Evolutionary conservation across 2,113 vertebrate species (phyloP).

Genomic region (Polypterus bichir): DNA sequence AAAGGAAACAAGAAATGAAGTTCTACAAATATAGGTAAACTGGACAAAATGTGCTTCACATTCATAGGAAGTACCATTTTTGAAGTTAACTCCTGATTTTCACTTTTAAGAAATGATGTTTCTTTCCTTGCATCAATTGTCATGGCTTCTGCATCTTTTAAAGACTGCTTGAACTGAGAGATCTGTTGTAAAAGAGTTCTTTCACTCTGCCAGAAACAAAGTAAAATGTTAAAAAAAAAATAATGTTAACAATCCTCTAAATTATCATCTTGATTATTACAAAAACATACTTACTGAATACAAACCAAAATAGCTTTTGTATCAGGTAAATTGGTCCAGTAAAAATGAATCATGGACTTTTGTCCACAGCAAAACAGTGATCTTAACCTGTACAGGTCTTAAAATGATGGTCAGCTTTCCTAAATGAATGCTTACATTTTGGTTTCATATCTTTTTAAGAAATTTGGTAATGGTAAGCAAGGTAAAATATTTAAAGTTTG

Average conservation of each 20-base stretch:
- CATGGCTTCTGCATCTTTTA: slow-evolving; percentile 65
- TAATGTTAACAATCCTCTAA: background rate
- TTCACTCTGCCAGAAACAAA: slow-evolving; percentile 39
- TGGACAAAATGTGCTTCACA: background rate
- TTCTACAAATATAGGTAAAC: background rate
- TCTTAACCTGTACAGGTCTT: too few relatives aligned
- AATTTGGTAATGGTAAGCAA: too few relatives aligned
- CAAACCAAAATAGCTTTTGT: background rate
- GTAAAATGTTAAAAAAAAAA: background rate
- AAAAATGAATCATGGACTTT: too few relatives aligned
- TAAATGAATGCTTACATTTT: too few relatives aligned
- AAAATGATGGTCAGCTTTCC: too few relatives aligned
- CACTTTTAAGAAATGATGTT: slow-evolving; percentile 69
- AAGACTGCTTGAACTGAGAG: slow-evolving; percentile 57
- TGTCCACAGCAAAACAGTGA: too few relatives aligned
- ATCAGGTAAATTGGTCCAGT: background rate
- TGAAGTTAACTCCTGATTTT: slow-evolving; percentile 67
- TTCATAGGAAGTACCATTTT: slow-evolving; percentile 38
- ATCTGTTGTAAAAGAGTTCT: slow-evolving; percentile 61
- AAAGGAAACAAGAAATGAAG: slow-evolving; percentile 4
- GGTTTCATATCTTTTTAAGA: too few relatives aligned
- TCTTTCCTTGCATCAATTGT: slow-evolving; percentile 76
- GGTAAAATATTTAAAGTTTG: too few relatives aligned
- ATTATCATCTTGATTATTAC: background rate
- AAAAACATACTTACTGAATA: background rate